A percentile compares a stretch with the other conserved stretches of the same genome.
phyloP scores from a whole-genome alignment of 2,113 vertebrate genomes.

The Dasyprocta punctata region DNA sequence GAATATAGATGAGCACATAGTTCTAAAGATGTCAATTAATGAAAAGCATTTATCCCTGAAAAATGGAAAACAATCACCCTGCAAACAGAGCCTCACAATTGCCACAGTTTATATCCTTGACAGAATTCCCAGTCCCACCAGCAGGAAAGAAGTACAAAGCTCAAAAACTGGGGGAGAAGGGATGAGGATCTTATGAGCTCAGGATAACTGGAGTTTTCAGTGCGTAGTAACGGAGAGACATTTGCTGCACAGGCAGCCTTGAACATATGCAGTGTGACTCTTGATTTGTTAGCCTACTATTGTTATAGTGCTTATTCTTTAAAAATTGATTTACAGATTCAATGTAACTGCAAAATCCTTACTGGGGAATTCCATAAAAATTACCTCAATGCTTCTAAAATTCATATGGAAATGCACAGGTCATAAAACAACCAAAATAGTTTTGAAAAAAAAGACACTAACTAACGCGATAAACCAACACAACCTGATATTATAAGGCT shows the following conservation, averaged over 20 bases:
- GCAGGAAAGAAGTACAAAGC: neutral
- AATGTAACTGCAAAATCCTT: neutral
- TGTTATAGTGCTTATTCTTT: neutral
- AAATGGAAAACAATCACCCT: neutral
- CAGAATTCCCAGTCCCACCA: neutral
- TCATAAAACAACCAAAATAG: neutral
- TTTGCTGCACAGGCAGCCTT: neutral
- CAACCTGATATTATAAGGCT: neutral
- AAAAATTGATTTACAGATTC: neutral
- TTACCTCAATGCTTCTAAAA: constrained; percentile 2
- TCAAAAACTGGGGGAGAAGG: neutral
- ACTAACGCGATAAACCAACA: neutral
- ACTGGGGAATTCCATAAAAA: neutral
- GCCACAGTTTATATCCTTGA: neutral
- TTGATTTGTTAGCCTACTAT: neutral
- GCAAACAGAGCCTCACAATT: neutral
- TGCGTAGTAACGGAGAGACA: neutral
- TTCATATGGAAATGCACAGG: neutral
- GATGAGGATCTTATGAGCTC: neutral
- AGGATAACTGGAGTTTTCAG: neutral
- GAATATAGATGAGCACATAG: neutral
- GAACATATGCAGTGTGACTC: neutral
- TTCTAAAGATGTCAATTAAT: neutral
- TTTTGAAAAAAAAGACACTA: neutral
- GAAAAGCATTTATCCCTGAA: neutral